These are phyloP conservation scores for Sarcophaga caerulescens DNA, from an alignment of 2,888 invertebrate genomes.

Conservation along the genomic window DNA sequence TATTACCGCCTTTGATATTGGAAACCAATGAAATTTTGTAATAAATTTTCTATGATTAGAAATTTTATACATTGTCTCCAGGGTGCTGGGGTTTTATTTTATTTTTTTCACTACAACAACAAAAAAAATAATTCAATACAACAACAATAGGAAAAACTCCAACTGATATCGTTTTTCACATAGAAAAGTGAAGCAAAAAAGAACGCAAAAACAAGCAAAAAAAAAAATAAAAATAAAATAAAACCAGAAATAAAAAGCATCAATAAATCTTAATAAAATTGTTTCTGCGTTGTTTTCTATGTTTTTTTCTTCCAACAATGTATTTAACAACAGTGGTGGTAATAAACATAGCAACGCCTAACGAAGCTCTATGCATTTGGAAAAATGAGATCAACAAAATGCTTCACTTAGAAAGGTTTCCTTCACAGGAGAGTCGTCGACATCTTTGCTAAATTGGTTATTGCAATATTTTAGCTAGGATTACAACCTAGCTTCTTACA, in stretches of 20 bases:
- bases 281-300: neutral
- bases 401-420: too few species aligned
- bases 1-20: neutral
- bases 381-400: neutral
- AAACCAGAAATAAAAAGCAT: neutral
- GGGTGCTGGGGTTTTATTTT: too few species aligned
- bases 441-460: too few species aligned
- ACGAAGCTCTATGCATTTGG: neutral
- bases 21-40: neutral
- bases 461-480: too few species aligned
- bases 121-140: slow-evolving; percentile 6
- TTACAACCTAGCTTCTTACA: too few species aligned
- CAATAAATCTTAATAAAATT: slow-evolving; percentile 40
- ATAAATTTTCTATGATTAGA: slow-evolving; percentile 30
- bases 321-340: neutral
- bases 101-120: slow-evolving; percentile 5
- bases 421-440: too few species aligned
- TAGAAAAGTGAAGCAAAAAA: too few species aligned
- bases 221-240: neutral
- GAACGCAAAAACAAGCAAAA: too few species aligned
- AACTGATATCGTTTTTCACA: slow-evolving; percentile 37
- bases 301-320: neutral
- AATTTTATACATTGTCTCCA: slow-evolving; percentile 26
- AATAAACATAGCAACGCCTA: neutral
- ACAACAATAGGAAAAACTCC: slow-evolving; percentile 13